These are phyloP conservation scores for Scolanthus callimorphus DNA, from an alignment of 92 coral and sea anemone species.

Conservation along the genomic window DNA sequence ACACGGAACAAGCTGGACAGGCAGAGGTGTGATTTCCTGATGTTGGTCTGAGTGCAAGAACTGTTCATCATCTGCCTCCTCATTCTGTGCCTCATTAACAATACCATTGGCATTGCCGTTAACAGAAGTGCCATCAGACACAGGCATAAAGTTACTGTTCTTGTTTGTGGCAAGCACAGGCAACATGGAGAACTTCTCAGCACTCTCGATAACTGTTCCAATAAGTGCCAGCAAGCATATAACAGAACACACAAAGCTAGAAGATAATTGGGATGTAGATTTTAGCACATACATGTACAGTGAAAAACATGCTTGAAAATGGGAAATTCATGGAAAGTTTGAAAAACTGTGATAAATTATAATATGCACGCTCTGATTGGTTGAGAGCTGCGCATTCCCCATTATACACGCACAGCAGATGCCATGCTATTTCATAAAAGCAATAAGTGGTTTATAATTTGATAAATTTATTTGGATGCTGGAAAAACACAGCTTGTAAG, in stretches of 20 bases:
- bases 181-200: constrained; percentile 1
- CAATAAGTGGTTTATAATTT: no score
- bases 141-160: not conserved
- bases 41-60: not conserved
- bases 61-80: not conserved
- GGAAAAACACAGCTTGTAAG: no score
- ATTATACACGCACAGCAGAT: no score
- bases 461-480: no score
- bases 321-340: no score
- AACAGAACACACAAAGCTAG: constrained; percentile 36
- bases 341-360: no score
- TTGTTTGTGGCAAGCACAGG: not conserved
- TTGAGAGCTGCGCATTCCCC: no score
- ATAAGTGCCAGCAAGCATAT: constrained; percentile 21
- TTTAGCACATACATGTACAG: no score
- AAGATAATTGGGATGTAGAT: no score
- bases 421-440: no score
- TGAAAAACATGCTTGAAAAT: no score
- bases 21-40: not conserved
- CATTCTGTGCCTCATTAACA: not conserved
- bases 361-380: no score
- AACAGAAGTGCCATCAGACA: constrained; percentile 9
- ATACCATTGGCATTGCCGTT: not conserved
- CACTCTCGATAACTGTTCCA: constrained; percentile 40
- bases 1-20: not conserved